Evolutionary conservation across 1,140 invertebrate species (phyloP).

Genomic region (Chionoecetes opilio): DNA sequence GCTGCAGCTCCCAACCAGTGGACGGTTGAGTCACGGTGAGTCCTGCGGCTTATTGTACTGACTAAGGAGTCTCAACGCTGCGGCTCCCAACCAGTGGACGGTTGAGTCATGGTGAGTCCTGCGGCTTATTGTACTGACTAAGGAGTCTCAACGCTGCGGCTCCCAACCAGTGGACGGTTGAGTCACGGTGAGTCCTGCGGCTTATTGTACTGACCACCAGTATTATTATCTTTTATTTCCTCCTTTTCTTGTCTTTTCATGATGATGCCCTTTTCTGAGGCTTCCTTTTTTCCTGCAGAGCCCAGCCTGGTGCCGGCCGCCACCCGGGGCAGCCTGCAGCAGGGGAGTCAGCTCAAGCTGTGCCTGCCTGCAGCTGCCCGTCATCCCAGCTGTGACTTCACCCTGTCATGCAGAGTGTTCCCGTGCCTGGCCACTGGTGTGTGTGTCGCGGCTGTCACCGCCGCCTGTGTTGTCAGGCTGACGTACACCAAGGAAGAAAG

Average conservation of each 20-base stretch:
- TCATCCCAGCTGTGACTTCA: not conserved
- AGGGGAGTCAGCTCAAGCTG: not conserved
- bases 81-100: constrained; percentile 65
- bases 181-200: not conserved
- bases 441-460: not conserved
- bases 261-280: too few species aligned
- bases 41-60: too few species aligned
- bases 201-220: too few species aligned
- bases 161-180: constrained; percentile 65
- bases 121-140: too few species aligned
- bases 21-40: constrained; percentile 48
- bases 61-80: constrained; percentile 49
- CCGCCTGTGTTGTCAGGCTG: not conserved
- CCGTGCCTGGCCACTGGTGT: not conserved
- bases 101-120: constrained; percentile 40
- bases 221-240: too few species aligned
- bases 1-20: constrained; percentile 59
- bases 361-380: not conserved
- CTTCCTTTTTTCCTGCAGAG: not conserved
- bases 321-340: not conserved
- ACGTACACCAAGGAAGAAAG: not conserved
- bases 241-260: too few species aligned
- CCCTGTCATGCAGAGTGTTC: constrained; percentile 25
- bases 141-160: constrained; percentile 46
- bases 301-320: not conserved